Percentiles rank a stretch among this genome's conserved stretches.
Evolutionary conservation across 2,113 vertebrate genomes (phyloP).

Genomic region (Danionella cerebrum): DNA sequence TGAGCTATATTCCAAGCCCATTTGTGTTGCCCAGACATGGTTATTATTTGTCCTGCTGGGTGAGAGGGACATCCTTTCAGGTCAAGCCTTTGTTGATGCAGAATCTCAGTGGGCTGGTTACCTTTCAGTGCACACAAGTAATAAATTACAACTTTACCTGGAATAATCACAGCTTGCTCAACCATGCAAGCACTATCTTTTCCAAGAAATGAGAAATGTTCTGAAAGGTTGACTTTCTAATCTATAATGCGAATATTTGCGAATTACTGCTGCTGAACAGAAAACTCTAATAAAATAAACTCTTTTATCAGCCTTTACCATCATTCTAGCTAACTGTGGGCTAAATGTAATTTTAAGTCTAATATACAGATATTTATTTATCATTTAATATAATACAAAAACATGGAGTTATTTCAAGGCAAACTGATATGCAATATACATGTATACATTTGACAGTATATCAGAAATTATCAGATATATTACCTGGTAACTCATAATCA

Average conservation of each 20-base stretch:
- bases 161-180: not conserved
- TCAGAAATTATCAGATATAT: too few relatives aligned
- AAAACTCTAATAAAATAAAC: not conserved
- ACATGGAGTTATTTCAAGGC: too few relatives aligned
- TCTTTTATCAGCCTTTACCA: not conserved
- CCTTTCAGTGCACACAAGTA: conserved; percentile 11
- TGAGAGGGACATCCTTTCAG: conserved; percentile 23
- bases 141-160: conserved; percentile 8
- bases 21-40: conserved; percentile 17
- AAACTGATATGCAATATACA: too few relatives aligned
- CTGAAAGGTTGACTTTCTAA: not conserved
- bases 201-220: not conserved
- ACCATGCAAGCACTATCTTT: not conserved
- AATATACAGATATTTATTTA: too few relatives aligned
- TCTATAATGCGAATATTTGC: too few relatives aligned
- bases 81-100: conserved; percentile 28
- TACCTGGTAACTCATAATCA: too few relatives aligned
- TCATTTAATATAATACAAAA: too few relatives aligned
- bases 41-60: conserved; percentile 24
- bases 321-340: not conserved
- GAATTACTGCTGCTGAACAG: not conserved
- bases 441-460: too few relatives aligned
- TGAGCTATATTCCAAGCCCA: conserved; percentile 10
- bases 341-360: too few relatives aligned
- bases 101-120: conserved; percentile 5